Conservation (phyloP, 1,140 invertebrate genomes). For the Zophobas morio region DNA sequence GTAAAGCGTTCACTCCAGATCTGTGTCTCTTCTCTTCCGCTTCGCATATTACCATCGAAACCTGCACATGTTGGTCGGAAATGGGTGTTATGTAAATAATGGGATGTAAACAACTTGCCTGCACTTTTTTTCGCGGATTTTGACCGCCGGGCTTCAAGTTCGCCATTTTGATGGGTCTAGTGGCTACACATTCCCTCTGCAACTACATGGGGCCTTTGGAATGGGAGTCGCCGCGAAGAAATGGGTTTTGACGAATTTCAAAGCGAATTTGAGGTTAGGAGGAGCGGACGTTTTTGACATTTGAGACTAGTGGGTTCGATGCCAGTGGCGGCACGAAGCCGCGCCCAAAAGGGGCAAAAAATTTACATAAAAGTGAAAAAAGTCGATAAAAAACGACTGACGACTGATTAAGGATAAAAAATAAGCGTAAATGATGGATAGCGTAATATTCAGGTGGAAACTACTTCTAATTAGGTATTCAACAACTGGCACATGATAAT, state of each 20-base stretch:
- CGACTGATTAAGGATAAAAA: too few species aligned
- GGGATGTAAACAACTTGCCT: constrained; percentile 68
- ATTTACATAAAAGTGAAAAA: too few species aligned
- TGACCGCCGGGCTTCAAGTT: constrained; percentile 66
- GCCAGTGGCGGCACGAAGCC: too few species aligned
- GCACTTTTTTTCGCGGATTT: constrained; percentile 77
- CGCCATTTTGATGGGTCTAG: constrained; percentile 51
- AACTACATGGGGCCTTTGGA: neutral
- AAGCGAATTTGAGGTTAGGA: neutral
- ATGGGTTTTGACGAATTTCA: neutral
- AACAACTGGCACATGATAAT: too few species aligned
- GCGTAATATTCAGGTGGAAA: too few species aligned
- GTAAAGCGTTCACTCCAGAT: constrained; percentile 96
- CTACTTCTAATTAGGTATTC: too few species aligned
- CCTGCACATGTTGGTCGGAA: constrained; percentile 73
- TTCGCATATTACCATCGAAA: constrained; percentile 98
- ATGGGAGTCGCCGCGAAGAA: neutral
- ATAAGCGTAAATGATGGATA: too few species aligned
- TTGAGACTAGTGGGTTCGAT: too few species aligned
- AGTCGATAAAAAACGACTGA: too few species aligned
- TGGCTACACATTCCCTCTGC: neutral
- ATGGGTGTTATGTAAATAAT: constrained; percentile 44
- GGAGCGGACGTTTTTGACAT: too few species aligned
- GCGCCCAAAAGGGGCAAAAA: too few species aligned
- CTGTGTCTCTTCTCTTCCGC: constrained; percentile 94